Percentiles rank a stretch among this genome's conserved stretches.
Evolutionary conservation across 2,797 vertebrate genomes (phyloP).

Genomic region (Cirrhinus mrigala): DNA sequence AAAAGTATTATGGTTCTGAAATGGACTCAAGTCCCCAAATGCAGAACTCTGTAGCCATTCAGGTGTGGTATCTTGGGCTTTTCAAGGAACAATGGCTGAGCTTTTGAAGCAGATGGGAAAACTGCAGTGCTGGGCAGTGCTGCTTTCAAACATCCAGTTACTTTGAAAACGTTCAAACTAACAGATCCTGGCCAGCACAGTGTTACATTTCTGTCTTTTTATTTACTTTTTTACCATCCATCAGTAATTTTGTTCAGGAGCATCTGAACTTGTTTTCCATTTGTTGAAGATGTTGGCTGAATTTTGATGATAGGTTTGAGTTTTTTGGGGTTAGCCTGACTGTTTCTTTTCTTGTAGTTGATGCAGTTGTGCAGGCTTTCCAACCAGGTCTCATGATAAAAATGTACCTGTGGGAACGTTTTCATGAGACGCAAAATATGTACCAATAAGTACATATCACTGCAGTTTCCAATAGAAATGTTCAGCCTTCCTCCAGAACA

Average conservation of each 20-base stretch:
- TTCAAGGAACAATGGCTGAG: slow-evolving; percentile 7
- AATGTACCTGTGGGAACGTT: no score
- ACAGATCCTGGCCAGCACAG: not conserved
- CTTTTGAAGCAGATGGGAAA: slow-evolving; percentile 24
- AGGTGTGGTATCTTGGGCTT: slow-evolving; percentile 30
- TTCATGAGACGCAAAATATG: no score
- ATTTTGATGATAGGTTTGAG: not conserved
- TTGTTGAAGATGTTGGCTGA: not conserved
- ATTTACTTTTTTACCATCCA: not conserved
- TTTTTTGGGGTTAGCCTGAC: not conserved
- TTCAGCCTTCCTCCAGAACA: no score
- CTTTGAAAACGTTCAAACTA: not conserved
- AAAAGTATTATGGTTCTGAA: not conserved
- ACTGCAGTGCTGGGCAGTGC: not conserved
- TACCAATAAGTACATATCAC: no score
- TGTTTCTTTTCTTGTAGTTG: not conserved
- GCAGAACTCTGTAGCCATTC: slow-evolving; percentile 45
- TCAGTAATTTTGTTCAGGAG: not conserved
- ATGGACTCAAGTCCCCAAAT: not conserved
- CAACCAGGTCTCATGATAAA: no score
- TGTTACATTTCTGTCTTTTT: not conserved
- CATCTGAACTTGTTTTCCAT: slow-evolving; percentile 8
- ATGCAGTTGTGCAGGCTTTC: not conserved
- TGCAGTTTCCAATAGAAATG: no score
- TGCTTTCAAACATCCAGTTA: slow-evolving; percentile 16